These are phyloP conservation scores for Torymus tubicola DNA, from an alignment of 2,888 invertebrate genomes.

Conservation along the genomic window DNA sequence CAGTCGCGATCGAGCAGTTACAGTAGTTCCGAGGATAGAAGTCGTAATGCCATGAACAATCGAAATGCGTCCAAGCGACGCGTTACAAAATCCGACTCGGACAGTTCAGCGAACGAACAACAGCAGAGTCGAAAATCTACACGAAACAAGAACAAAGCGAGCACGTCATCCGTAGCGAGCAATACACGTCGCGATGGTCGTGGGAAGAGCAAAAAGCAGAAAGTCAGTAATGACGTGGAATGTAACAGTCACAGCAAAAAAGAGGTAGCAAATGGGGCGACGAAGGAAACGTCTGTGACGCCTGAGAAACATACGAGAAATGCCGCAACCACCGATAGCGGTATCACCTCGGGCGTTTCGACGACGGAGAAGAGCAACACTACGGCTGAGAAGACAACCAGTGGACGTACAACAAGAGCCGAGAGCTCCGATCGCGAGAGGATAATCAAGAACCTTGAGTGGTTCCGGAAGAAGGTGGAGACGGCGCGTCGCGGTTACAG, in stretches of 20 bases:
- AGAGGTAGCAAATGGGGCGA: not conserved
- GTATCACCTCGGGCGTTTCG: constrained; percentile 72
- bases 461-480: constrained; percentile 71
- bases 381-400: too few relatives aligned
- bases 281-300: constrained; percentile 51
- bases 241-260: constrained; percentile 3
- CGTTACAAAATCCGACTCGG: constrained; percentile 63
- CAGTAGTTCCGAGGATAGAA: constrained; percentile 60
- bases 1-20: constrained; percentile 60
- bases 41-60: constrained; percentile 58
- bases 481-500: constrained; percentile 62
- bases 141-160: constrained; percentile 53
- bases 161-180: not conserved
- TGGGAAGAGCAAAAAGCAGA: constrained; percentile 62
- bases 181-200: constrained; percentile 23
- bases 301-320: constrained; percentile 61
- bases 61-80: constrained; percentile 64
- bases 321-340: constrained; percentile 70
- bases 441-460: constrained; percentile 65
- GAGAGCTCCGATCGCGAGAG: constrained; percentile 70
- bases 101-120: constrained; percentile 62
- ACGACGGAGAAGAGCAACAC: constrained; percentile 62
- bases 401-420: constrained; percentile 36
- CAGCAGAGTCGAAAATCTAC: constrained; percentile 62
- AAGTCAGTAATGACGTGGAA: constrained; percentile 59